Evolutionary conservation across 2,113 vertebrate species (phyloP), one percentile per base, ranked within the genome.

Genomic region (Psittacara wagleri): DNA sequence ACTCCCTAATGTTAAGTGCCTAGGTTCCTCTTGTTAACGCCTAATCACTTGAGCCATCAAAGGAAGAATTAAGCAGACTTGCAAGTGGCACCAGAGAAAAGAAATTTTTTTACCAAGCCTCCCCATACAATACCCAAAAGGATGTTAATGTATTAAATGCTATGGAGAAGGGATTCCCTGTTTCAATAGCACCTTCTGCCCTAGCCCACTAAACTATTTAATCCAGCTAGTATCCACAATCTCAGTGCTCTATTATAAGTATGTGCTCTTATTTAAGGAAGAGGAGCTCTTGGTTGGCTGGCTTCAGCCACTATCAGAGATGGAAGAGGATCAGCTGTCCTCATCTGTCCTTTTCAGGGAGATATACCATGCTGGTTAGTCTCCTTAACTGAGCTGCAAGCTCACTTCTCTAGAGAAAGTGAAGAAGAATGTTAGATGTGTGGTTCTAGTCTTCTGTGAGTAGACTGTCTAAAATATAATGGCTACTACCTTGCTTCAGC

Each of bases 11-110:
- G 48, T 51, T 83, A 92, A 89, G 62, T 74, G 77, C 67, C 67
- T 73, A 28, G 67, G 31, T 85, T 94, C 54, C 67, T 89, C 92
- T 94, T 80, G 73, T 93, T 95, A 86, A 83, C 81, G 74, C 37
- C 49, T 91, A 73, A 87, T 85, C 77, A 63, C 49, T 73, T 91
- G 48, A 89, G 49, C n/a, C 41, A 54, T 95, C 77, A 91, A 76
- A 94, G 63, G 57, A 82, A 73, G 57, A 95, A 83, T 54, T 91
- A 41, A 76, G 54, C 44, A 84, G 77, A 67, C 44, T 66, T 87
- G 62, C 39, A 91, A 69, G 62, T 74, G 77, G 66, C 48, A 73
- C 64, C 83, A 89, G 75, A 83, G 87, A 86, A 86, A 33, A 41
- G 69, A 89, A 79, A 43, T 91, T 59, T 48, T 72, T 92, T 74